These are phyloP conservation scores for Geotrypetes seraphini DNA, from an alignment of 2,797 vertebrate genomes.

Conservation along the genomic window DNA sequence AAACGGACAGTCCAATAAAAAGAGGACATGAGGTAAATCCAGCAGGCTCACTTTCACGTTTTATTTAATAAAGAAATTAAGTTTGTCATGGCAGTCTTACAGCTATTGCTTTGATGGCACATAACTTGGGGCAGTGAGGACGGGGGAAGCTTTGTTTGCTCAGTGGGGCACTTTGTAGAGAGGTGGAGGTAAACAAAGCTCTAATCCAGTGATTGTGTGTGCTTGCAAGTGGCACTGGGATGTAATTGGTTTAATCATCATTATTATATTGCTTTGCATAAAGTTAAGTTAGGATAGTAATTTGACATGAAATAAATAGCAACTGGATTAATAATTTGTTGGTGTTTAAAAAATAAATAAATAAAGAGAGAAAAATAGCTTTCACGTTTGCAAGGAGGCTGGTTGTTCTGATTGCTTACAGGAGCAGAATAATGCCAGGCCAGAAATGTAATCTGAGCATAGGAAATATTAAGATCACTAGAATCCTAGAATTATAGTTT, in stretches of 20 bases:
- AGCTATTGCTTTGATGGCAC: slow-evolving; percentile 11
- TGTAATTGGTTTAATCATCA: slow-evolving; percentile 42
- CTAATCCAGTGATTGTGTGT: slow-evolving; percentile 42
- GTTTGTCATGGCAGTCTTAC: slow-evolving; percentile 16
- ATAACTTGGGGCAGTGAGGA: slow-evolving; percentile 25
- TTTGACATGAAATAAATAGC: slow-evolving; percentile 38
- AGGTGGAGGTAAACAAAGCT: slow-evolving; percentile 29
- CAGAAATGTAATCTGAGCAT: no score
- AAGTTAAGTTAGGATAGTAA: slow-evolving; percentile 33
- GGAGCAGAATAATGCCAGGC: no score
- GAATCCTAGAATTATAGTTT: no score
- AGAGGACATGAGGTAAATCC: no score
- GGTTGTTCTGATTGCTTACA: no score
- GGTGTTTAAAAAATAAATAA: slow-evolving; percentile 29
- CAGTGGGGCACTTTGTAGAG: slow-evolving; percentile 31
- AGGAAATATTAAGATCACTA: no score
- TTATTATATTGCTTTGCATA: slow-evolving; percentile 33
- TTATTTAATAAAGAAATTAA: slow-evolving; percentile 12
- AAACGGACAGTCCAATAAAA: no score
- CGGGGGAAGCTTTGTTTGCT: slow-evolving; percentile 33
- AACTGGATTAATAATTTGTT: slow-evolving; percentile 30
- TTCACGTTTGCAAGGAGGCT: no score
- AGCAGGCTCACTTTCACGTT: slow-evolving; percentile 6
- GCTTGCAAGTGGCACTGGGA: slow-evolving; percentile 37
- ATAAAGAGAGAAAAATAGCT: slow-evolving; percentile 18